phyloP scores from a whole-genome alignment of 1,140 invertebrate genomes.

The Ceratosolen fusciceps region DNA sequence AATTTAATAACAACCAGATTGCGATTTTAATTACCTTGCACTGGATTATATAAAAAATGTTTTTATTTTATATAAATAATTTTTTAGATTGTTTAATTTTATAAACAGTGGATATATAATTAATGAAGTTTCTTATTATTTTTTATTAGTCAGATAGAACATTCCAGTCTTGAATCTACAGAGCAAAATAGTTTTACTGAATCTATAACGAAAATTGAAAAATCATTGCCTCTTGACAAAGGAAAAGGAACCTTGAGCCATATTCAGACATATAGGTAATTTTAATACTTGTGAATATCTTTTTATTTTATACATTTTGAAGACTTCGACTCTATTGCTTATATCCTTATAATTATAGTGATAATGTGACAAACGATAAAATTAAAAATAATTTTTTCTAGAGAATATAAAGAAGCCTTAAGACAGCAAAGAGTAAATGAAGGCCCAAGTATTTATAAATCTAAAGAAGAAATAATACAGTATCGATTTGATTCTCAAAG shows the following conservation, averaged over 20 bases:
- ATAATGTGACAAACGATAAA: background rate
- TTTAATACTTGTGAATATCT: conserved; percentile 47
- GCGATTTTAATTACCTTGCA: too few relatives aligned
- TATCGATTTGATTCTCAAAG: conserved; percentile 61
- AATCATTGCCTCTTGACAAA: conserved; percentile 66
- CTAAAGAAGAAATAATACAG: conserved; percentile 69
- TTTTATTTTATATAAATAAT: conserved; percentile 18
- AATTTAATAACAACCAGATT: background rate
- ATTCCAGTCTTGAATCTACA: conserved; percentile 57
- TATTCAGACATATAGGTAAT: conserved; percentile 87
- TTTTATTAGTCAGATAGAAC: conserved; percentile 66
- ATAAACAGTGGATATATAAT: conserved; percentile 25
- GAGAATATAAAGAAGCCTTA: conserved; percentile 90
- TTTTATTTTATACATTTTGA: conserved; percentile 17
- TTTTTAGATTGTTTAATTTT: background rate
- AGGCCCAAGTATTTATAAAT: conserved; percentile 78
- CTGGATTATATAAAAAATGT: too few relatives aligned
- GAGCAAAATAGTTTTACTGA: conserved; percentile 56
- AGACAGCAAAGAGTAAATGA: conserved; percentile 86
- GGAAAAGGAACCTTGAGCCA: conserved; percentile 80
- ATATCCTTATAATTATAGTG: conserved; percentile 6
- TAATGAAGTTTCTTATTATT: conserved; percentile 55
- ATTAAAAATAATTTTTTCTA: conserved; percentile 62
- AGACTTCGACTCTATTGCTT: background rate
- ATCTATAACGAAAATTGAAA: conserved; percentile 59